phyloP scores from a whole-genome alignment of 2,888 invertebrate genomes.

The Brachyptera risi region DNA sequence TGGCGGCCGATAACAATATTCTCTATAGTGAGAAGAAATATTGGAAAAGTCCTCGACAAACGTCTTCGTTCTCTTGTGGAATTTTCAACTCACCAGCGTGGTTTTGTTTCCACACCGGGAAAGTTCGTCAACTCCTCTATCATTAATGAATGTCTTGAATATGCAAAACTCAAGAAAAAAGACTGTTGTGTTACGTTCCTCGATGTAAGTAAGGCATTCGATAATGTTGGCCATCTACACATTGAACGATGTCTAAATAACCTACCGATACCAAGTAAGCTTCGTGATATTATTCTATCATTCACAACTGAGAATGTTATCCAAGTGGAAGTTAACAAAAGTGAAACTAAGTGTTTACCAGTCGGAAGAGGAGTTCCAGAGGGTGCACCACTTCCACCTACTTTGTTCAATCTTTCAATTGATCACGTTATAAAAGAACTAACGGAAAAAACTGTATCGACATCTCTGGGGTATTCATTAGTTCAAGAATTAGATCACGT shows the following conservation, averaged over 20 bases:
- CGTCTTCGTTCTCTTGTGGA: not conserved
- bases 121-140: not conserved
- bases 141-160: not conserved
- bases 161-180: not conserved
- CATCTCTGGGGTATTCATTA: not conserved
- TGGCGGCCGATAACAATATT: slow-evolving; percentile 2
- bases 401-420: slow-evolving; percentile 11
- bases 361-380: no score
- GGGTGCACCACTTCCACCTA: no score
- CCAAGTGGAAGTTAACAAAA: not conserved
- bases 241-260: not conserved
- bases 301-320: not conserved
- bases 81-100: not conserved
- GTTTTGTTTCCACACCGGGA: slow-evolving; percentile 4
- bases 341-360: not conserved
- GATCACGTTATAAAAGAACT: not conserved
- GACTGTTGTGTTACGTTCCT: slow-evolving; percentile 8
- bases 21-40: not conserved
- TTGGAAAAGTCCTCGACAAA: not conserved
- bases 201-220: slow-evolving; percentile 7
- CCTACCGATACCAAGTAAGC: not conserved
- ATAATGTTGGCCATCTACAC: slow-evolving; percentile 1
- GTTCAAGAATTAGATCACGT: not conserved
- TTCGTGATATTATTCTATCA: not conserved
- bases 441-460: not conserved